Conservation (phyloP, 2,797 vertebrate species). For the Sebastes nivosus region DNA sequence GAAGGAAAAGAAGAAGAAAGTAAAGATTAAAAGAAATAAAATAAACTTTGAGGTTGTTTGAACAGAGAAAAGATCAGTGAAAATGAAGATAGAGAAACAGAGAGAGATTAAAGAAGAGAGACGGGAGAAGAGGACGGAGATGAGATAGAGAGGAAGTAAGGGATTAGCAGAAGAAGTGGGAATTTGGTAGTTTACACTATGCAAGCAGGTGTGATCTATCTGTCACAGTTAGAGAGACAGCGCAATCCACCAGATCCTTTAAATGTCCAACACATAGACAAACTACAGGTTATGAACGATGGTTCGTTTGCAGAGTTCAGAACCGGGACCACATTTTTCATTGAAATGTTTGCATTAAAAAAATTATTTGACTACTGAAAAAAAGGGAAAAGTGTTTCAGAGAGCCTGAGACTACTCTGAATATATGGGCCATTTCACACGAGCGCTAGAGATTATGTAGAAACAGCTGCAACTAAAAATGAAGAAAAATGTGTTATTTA, state of each 20-base stretch:
- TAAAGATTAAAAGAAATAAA: neutral
- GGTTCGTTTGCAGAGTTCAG: neutral
- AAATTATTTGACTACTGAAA: neutral
- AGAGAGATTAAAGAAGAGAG: neutral
- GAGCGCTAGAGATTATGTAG: neutral
- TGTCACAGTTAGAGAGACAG: conserved; percentile 27
- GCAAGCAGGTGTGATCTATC: conserved; percentile 36
- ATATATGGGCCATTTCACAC: neutral
- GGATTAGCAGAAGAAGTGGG: conserved; percentile 22
- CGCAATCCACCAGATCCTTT: conserved; percentile 39
- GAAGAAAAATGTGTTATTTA: neutral
- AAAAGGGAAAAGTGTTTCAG: neutral
- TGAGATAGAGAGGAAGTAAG: conserved; percentile 15
- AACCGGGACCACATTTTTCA: conserved; percentile 5
- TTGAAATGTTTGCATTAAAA: neutral
- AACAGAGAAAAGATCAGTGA: neutral
- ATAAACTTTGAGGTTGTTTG: neutral
- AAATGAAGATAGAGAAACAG: neutral
- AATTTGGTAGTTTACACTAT: conserved; percentile 31
- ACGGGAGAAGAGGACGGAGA: neutral
- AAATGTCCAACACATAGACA: conserved; percentile 20
- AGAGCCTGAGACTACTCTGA: neutral
- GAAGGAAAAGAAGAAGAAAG: neutral
- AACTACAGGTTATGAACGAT: conserved; percentile 1
- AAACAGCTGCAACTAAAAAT: neutral